These are phyloP conservation scores for Thunnus albacares DNA, from an alignment of 2,797 vertebrate species.

Conservation along the genomic window DNA sequence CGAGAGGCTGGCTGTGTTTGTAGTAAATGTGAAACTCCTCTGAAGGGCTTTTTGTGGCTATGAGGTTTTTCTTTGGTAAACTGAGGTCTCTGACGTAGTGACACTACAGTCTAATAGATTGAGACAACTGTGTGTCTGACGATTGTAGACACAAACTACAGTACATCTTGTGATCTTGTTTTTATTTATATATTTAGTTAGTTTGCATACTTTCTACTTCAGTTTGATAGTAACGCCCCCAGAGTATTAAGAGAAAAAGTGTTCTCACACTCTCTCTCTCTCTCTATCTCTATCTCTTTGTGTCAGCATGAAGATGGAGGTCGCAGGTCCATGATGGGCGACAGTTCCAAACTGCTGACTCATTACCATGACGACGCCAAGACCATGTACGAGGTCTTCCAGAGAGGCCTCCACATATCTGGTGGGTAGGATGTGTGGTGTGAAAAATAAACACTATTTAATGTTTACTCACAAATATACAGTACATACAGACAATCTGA, in stretches of 20 bases:
- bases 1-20: background rate
- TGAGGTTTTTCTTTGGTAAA: background rate
- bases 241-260: background rate
- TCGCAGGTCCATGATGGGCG: slow-evolving; percentile 92
- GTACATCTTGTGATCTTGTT: background rate
- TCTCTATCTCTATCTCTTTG: slow-evolving; percentile 13
- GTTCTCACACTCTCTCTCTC: background rate
- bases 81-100: background rate
- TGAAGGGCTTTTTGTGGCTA: background rate
- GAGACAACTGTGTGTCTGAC: background rate
- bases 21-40: slow-evolving; percentile 18
- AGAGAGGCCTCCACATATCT: slow-evolving; percentile 94
- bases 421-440: slow-evolving; percentile 83
- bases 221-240: background rate
- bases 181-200: background rate
- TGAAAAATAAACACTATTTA: no score
- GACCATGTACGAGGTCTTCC: slow-evolving; percentile 98
- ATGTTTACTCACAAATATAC: background rate
- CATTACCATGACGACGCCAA: slow-evolving; percentile 96
- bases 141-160: background rate
- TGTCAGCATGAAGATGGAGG: slow-evolving; percentile 88
- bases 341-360: slow-evolving; percentile 88
- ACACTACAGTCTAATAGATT: background rate
- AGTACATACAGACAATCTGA: background rate
- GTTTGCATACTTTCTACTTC: background rate